Evolutionary conservation across 2,888 invertebrate species (phyloP).

Genomic region (Cremastobaeus sp.): DNA sequence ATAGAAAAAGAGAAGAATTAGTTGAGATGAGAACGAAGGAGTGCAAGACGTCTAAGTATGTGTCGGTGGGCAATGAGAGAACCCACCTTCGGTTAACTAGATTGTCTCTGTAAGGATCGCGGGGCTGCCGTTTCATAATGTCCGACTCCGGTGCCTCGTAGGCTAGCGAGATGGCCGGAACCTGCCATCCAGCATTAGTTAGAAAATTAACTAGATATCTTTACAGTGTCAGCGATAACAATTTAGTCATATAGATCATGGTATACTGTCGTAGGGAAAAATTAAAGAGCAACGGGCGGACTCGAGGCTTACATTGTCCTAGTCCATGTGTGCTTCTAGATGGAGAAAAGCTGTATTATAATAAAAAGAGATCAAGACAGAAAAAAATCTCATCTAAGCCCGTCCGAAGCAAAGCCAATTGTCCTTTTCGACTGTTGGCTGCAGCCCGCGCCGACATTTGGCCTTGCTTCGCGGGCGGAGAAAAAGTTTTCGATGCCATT

Average conservation of each 20-base stretch:
- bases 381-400: conserved; percentile 47
- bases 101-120: conserved; percentile 98
- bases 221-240: conserved; percentile 53
- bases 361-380: conserved; percentile 54
- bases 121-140: conserved; percentile 99
- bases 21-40: conserved; percentile 45
- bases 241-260: conserved; percentile 47
- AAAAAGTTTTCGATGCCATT: conserved; percentile 66
- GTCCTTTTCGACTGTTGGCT: not conserved
- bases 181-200: conserved; percentile 81
- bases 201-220: conserved; percentile 68
- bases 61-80: conserved; percentile 76
- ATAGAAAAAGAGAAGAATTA: conserved; percentile 33
- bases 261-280: conserved; percentile 37
- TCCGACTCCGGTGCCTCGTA: conserved; percentile 99
- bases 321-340: conserved; percentile 57
- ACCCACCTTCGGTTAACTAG: conserved; percentile 98
- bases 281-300: conserved; percentile 48
- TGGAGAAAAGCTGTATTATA: conserved; percentile 56
- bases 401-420: conserved; percentile 35
- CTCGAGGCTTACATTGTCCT: conserved; percentile 46
- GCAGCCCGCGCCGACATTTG: conserved; percentile 11
- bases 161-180: conserved; percentile 99
- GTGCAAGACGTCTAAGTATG: conserved; percentile 61
- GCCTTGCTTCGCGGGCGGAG: conserved; percentile 58